Conservation (phyloP, 2,113 vertebrate species). For the Rhodinocichla rosea region DNA sequence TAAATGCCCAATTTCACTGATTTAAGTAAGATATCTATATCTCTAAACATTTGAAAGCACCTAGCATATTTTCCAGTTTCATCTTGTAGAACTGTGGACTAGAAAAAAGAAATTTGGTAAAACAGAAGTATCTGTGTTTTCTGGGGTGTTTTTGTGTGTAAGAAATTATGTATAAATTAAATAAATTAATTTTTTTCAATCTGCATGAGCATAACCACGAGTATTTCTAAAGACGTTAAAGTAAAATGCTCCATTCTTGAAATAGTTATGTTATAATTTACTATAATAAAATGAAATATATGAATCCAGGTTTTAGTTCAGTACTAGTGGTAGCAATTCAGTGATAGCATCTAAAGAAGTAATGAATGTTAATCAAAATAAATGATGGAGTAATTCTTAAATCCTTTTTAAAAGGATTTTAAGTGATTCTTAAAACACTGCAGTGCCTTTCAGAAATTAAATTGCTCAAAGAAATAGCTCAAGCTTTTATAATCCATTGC, state of each 20-base stretch:
- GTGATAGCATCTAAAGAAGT: neutral
- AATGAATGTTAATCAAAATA: neutral
- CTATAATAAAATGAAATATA: neutral
- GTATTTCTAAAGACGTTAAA: neutral
- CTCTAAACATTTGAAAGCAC: neutral
- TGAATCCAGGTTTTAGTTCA: neutral
- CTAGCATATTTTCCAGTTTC: neutral
- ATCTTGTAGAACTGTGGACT: neutral
- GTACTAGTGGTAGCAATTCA: neutral
- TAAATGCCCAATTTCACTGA: neutral
- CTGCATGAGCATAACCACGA: neutral
- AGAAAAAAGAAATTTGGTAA: neutral
- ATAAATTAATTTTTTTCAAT: neutral
- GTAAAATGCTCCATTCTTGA: neutral
- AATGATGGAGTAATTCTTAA: neutral
- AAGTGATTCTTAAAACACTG: neutral
- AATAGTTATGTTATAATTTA: neutral
- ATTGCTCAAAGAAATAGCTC: neutral
- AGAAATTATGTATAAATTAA: neutral
- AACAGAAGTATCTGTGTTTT: neutral
- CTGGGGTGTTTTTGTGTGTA: neutral
- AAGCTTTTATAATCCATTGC: neutral
- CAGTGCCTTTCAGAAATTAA: neutral
- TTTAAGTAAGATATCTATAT: neutral
- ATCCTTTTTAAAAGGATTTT: neutral